phyloP scores from a whole-genome alignment of 2,113 vertebrate species.

The Ceuthmochares aereus region DNA sequence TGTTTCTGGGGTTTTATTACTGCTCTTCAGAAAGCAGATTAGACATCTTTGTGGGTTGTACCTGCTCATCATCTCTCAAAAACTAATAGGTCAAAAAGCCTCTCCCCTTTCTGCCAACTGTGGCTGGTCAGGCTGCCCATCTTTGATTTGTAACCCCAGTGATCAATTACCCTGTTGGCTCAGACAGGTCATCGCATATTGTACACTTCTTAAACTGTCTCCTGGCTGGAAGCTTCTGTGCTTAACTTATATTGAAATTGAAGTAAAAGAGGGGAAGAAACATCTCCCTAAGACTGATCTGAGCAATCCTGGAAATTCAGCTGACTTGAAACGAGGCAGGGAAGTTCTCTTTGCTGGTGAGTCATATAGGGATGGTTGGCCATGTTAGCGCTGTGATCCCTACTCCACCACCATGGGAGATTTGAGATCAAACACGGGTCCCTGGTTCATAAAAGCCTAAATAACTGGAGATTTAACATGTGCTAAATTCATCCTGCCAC shows the following conservation, averaged over 20 bases:
- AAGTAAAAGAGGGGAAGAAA: background rate
- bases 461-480: background rate
- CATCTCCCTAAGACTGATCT: background rate
- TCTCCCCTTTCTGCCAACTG: background rate
- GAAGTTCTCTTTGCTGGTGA: background rate
- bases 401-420: background rate
- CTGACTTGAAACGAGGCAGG: background rate
- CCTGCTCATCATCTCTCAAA: background rate
- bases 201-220: background rate
- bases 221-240: background rate
- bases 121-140: background rate
- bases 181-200: background rate
- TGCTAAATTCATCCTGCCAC: background rate
- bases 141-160: background rate
- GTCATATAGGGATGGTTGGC: accelerated
- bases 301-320: background rate
- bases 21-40: background rate
- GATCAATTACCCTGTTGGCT: background rate
- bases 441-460: background rate
- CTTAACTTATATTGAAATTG: background rate
- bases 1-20: background rate
- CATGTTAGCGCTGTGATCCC: background rate
- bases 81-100: background rate
- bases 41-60: background rate
- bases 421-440: background rate